phyloP scores from a whole-genome alignment of 2,113 vertebrate species.

The Caranx melampygus region DNA sequence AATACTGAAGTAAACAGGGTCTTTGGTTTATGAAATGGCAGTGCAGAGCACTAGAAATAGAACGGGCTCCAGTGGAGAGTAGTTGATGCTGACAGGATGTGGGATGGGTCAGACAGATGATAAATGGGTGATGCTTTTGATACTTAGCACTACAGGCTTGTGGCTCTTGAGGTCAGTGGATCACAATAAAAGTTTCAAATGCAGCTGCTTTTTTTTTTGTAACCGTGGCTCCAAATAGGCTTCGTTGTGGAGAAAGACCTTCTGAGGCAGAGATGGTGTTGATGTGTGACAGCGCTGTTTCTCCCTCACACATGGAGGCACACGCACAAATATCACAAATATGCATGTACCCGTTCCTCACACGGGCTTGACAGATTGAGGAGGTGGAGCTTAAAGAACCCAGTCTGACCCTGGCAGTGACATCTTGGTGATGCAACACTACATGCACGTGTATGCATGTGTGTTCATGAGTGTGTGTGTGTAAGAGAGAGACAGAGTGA shows the following conservation, averaged over 20 bases:
- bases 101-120: conserved; percentile 11
- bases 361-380: conserved; percentile 68
- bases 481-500: too few relatives aligned
- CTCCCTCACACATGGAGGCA: neutral
- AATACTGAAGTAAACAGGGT: neutral
- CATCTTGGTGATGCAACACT: conserved; percentile 65
- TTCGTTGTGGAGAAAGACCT: conserved; percentile 29
- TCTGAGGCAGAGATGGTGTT: conserved; percentile 12
- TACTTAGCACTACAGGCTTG: conserved; percentile 18
- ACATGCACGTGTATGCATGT: neutral
- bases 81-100: neutral
- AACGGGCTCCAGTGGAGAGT: neutral
- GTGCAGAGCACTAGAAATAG: neutral
- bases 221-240: conserved; percentile 33
- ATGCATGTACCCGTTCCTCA: conserved; percentile 25
- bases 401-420: conserved; percentile 59
- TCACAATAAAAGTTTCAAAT: conserved; percentile 30
- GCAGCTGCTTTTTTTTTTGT: conserved; percentile 1
- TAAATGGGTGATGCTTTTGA: conserved; percentile 11
- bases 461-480: neutral
- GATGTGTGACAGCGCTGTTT: neutral
- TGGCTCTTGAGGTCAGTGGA: conserved; percentile 39
- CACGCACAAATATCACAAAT: neutral
- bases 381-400: conserved; percentile 67
- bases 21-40: conserved; percentile 4